Percentiles rank a stretch among this genome's conserved stretches.
Evolutionary conservation across 2,113 vertebrate species (phyloP).

Genomic region (rabbit (Oryctolagus cuniculus)): mOryCun1.1 NC_091437.1:26641001-26641500

Average conservation of each 20-base stretch:
- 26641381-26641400: not conserved
- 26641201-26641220: slow-evolving; percentile 34
- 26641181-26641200: not conserved
- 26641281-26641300: not conserved
- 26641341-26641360: not conserved
- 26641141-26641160: not conserved
- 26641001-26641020: not conserved
- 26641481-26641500: not conserved
- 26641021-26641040: not conserved
- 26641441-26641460: slow-evolving; percentile 4
- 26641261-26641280: not conserved
- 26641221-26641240: slow-evolving; percentile 31
- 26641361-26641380: not conserved
- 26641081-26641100: not conserved
- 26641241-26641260: slow-evolving; percentile 46
- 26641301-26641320: slow-evolving; percentile 7
- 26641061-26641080: not conserved
- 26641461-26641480: slow-evolving; percentile 23
- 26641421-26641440: not conserved
- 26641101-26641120: not conserved
- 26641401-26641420: not conserved
- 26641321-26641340: slow-evolving; percentile 2
- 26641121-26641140: not conserved
- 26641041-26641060: not conserved
- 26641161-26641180: not conserved